Evolutionary conservation across 2,797 vertebrate genomes (phyloP), one percentile per base, ranked within the genome.

Genomic region (Poeciliopsis turneri): DNA sequence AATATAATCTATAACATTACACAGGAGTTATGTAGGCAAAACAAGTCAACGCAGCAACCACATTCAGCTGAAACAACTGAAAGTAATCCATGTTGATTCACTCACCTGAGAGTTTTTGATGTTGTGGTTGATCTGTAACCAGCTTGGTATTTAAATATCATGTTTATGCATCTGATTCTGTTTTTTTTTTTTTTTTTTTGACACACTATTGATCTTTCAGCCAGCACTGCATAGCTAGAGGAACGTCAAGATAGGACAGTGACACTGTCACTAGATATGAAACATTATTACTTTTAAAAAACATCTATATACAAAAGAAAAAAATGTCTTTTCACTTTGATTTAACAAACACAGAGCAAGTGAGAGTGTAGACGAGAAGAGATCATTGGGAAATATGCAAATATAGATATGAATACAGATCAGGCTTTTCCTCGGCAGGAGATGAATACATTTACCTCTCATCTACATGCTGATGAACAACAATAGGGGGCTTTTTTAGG

Each of bases 331-430:
- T 78, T 36, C 55, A 71, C 72, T 75, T 72, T 71, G 78, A 90
- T 85, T 82, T 85, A 91, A 84, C 80, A 84, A 85, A 87, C 80
- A 79, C 39, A 47, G 74, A 59, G 77, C 64, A 49, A 69, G 79
- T 41, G 72, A 79, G 72, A 72, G 68, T 2, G 20, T 8, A 87
- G 84, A 83, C 76, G 80, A 88, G 84, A 87, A 86, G 84, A 87
- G 84, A 93, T 92, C 87, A 90, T 89, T 89, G 91, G 92, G 84
- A 92, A 90, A 92, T 89, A 94, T 94, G 92, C 85, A 92, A 92
- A 94, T 92, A 79, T 61, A 64, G 82, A 85, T 91, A 92, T 94
- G 92, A 94, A 93, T 93, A 90, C 88, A 90, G 90, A 94, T 92
- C 83, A 90, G 82, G 85, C 89, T 84, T 78, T 79, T 83, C 78